Base-by-base conservation (phyloP, 2,797 vertebrate genomes). In the Acomys russatus region DNA sequence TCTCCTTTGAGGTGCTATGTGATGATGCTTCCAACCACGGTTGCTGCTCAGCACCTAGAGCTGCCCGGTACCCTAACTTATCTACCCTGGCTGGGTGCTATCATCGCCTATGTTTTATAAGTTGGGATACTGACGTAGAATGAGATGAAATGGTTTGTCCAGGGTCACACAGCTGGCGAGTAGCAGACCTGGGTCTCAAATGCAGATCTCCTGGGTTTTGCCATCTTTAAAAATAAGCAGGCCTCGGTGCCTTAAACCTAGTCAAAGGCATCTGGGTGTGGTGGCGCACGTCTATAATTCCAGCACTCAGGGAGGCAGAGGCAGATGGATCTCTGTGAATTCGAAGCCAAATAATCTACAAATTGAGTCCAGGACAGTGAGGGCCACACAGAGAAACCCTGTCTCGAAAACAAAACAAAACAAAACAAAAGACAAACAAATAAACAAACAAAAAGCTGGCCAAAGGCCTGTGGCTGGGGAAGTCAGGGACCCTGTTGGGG, bases 31-130 rank as follows among this genome's bases (percentile, higher is more conserved):
- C 84, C 73, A 33, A 33, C 18, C 78, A 70, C 9, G 51, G 78
- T 64, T 0, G 5, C 51, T 1, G 14, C 8, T 64, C 63, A 10
- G 33, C 1, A 35, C 0, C 8, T 5, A 18, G 20, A 28, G 33
- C n/a, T 77, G 77, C 38, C 11, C 6, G 0, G 25, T 8, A 9
- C 23, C 44, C 20, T 86, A 61, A 22, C 14, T 33, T 9, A 12
- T 3, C 5, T 7, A 28, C 49, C 30, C 77, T 23, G 70, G 15
- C 23, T 22, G 6, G 80, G 80, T 25, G 18, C 86, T 38, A 5
- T 70, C 77, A 44, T 33, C 59, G 33, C 38, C 59, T 88, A 89
- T 51, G 0, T 20, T 94, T 90, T 94, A 74, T 54, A 35, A 17
- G n/a, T 84, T 51, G 63, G 74, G 49, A 92, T 63, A 61, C 80